Evolutionary conservation across 2,888 invertebrate genomes (phyloP).

Genomic region (Caenorhabditis sp.): DNA sequence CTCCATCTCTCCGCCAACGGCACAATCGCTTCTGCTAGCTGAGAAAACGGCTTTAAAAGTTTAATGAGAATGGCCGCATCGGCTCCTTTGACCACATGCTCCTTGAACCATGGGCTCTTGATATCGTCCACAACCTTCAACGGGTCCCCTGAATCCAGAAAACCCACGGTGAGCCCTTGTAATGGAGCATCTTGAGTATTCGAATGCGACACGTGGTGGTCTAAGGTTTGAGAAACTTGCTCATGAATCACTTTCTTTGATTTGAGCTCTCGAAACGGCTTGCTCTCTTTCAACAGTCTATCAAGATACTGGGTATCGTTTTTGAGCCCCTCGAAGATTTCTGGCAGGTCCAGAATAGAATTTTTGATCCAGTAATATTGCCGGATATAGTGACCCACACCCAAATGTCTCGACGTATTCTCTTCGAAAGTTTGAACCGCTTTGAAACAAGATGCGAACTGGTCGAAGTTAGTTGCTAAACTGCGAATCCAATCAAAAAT

Average conservation of each 20-base stretch:
- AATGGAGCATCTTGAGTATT: neutral
- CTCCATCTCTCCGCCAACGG: neutral
- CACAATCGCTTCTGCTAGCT: neutral
- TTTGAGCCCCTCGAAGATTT: too few species aligned
- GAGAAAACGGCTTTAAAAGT: neutral
- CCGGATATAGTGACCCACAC: too few species aligned
- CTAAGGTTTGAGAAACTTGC: neutral
- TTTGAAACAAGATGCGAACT: too few species aligned
- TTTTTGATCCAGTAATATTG: too few species aligned
- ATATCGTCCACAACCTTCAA: neutral
- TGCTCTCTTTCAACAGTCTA: neutral
- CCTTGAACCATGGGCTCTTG: conserved; percentile 1
- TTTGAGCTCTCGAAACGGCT: neutral
- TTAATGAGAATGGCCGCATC: neutral
- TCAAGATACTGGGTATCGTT: too few species aligned
- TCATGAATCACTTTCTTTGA: neutral
- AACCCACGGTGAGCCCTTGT: neutral
- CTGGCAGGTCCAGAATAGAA: too few species aligned
- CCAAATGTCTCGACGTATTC: too few species aligned
- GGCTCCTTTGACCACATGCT: neutral
- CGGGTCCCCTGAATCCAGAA: neutral
- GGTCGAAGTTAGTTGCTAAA: too few species aligned
- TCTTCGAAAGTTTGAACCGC: too few species aligned
- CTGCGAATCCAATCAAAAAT: too few species aligned
- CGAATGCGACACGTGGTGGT: neutral